A percentile compares a stretch with the other conserved stretches of the same genome.
These are phyloP conservation scores for Dromiciops gliroides DNA, from an alignment of 2,113 vertebrate species.

Conservation along the genomic window DNA sequence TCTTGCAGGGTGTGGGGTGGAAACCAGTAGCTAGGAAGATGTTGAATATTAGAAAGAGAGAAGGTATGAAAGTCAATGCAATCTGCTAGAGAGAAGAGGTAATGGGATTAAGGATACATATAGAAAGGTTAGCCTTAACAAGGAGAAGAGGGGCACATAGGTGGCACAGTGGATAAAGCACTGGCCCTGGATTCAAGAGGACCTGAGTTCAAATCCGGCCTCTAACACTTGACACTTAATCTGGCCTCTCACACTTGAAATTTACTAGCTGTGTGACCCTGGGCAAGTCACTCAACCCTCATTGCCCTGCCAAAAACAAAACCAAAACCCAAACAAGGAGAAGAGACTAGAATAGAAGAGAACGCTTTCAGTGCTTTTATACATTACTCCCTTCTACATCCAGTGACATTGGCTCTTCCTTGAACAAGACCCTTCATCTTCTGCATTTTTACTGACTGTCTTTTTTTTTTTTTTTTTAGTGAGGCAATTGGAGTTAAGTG, in stretches of 20 bases:
- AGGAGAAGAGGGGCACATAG: not conserved
- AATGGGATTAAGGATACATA: not conserved
- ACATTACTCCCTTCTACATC: not conserved
- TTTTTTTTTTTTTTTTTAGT: no score
- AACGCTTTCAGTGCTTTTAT: not conserved
- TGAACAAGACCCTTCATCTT: not conserved
- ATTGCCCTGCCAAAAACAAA: no score
- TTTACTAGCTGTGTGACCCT: no score
- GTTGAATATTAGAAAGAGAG: not conserved
- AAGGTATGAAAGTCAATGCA: not conserved
- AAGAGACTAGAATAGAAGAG: not conserved
- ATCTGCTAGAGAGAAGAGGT: not conserved
- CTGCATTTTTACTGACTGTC: not conserved
- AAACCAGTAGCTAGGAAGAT: not conserved
- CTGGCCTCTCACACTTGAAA: no score
- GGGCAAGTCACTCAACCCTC: no score
- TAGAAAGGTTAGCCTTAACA: not conserved
- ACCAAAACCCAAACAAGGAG: no score
- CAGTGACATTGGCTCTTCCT: not conserved
- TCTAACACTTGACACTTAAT: no score
- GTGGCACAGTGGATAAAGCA: no score
- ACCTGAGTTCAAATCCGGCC: no score
- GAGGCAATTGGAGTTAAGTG: no score
- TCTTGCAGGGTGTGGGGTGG: not conserved
- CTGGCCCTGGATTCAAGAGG: no score